phyloP scores from a whole-genome alignment of 30 jellyfish, hydroid and myxozoan genomes.

The Nemopilema nomurai region DNA sequence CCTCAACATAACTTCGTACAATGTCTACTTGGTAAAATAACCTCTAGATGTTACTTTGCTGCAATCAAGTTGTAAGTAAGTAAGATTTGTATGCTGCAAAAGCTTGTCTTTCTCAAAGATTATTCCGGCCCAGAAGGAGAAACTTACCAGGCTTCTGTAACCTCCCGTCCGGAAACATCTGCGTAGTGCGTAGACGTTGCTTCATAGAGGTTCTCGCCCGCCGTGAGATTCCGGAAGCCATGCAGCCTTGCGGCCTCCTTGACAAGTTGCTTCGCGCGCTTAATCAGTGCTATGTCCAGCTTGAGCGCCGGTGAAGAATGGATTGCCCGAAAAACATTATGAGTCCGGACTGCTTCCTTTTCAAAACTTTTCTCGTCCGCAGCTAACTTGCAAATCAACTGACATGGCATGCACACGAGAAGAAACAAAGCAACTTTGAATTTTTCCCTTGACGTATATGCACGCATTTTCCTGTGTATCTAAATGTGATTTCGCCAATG shows the following conservation, averaged over 20 bases:
- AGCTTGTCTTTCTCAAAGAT: no score
- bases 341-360: conserved; percentile 75
- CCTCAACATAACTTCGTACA: no score
- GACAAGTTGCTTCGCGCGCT: conserved; percentile 82
- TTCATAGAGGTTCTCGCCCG: conserved; percentile 62
- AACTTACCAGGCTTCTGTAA: conserved; percentile 73
- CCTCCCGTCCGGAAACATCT: conserved; percentile 62
- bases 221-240: conserved; percentile 33
- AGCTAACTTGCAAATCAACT: conserved; percentile 16
- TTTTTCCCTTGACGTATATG: not conserved
- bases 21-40: no score
- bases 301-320: conserved; percentile 79
- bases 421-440: not conserved
- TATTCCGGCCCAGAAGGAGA: no score
- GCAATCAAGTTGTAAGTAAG: no score
- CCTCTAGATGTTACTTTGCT: no score
- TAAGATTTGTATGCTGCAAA: no score
- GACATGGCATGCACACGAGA: not conserved
- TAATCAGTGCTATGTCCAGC: conserved; percentile 64
- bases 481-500: not conserved
- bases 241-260: conserved; percentile 67
- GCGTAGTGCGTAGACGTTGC: conserved; percentile 48
- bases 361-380: conserved; percentile 63
- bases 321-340: conserved; percentile 75
- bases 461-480: not conserved